Conservation (phyloP, 2,888 invertebrate species). For the Oligia strigilis region DNA sequence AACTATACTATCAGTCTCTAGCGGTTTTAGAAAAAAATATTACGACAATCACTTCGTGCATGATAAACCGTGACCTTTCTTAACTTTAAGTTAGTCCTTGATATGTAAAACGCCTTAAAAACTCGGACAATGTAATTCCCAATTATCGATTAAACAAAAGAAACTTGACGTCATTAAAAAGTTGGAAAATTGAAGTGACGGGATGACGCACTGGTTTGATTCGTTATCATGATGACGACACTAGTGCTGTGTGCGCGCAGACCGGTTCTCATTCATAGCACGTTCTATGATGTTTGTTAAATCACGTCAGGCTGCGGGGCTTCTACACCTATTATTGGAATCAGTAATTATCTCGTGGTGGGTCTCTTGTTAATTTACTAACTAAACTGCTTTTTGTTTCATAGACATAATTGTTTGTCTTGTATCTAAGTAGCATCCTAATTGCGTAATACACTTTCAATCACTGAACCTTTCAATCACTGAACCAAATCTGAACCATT, state of each 20-base stretch:
- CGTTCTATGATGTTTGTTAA: constrained; percentile 58
- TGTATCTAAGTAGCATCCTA: background rate
- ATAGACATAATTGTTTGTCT: background rate
- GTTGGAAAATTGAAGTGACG: constrained; percentile 66
- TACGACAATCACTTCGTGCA: constrained; percentile 18
- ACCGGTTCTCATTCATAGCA: constrained; percentile 70
- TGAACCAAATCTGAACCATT: no score
- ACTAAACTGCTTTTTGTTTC: background rate
- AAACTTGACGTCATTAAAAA: constrained; percentile 65
- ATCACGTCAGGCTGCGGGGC: constrained; percentile 38
- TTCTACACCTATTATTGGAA: constrained; percentile 54
- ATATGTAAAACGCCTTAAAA: constrained; percentile 26
- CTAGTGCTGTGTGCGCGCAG: constrained; percentile 49
- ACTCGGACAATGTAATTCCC: constrained; percentile 49
- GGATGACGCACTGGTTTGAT: constrained; percentile 56
- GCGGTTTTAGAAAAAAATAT: constrained; percentile 13
- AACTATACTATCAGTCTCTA: constrained; percentile 6
- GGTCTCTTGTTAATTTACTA: constrained; percentile 41
- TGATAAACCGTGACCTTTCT: constrained; percentile 36
- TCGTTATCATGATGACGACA: constrained; percentile 67
- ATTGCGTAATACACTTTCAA: no score
- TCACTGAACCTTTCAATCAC: no score
- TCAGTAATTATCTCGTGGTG: constrained; percentile 45
- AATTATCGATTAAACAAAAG: constrained; percentile 43
- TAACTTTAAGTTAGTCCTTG: constrained; percentile 49